Evolutionary conservation across 2,888 invertebrate genomes (phyloP), one percentile per base, ranked within the genome.

Genomic region (Phymatocera aterrima): DNA sequence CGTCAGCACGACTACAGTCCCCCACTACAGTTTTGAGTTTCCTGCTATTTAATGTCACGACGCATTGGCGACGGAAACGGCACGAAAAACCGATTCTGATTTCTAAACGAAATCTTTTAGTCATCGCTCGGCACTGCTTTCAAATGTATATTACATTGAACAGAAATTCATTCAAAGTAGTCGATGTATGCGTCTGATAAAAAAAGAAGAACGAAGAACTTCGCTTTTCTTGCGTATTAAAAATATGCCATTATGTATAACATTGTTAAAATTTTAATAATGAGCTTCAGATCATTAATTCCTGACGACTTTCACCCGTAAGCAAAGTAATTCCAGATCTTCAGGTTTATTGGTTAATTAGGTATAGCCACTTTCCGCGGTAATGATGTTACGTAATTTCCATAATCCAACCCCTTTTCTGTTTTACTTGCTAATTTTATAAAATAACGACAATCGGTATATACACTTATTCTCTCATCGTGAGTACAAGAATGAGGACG

Each of bases 311-410:
- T 64, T 64, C n/a, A 37, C 37, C 37, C 61, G 18, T n/a, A n/a
- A n/a, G 61, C 8, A 6, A 64, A 4, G 61, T 64, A 64, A 64
- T 37, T 64, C 18, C 37, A n/a, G 61, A 57, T 57, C 34, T 64
- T 37, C 8, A 18, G n/a, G 6, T 64, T 64, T 8, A 37, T 64
- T 37, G 61, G 61, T 37, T 64, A 64, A 64, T 64, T 64, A 64
- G 18, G 10, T 37, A n/a, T n/a, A 37, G 37, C 18, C n/a, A 37
- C 37, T 64, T 37, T 18, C 2, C 8, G 37, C n/a, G 37, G 8
- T 64, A 37, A 64, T 64, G 61, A 64, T 37, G 61, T 37, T 34
- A 37, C 61, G 61, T 37, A 37, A 64, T 64, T 64, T 18, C 37
- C 37, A 64, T 64, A 10, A 64, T 37, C 37, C 21, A 34, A 64